phyloP scores from a whole-genome alignment of 1,140 invertebrate species.

The Ips typographus region DNA sequence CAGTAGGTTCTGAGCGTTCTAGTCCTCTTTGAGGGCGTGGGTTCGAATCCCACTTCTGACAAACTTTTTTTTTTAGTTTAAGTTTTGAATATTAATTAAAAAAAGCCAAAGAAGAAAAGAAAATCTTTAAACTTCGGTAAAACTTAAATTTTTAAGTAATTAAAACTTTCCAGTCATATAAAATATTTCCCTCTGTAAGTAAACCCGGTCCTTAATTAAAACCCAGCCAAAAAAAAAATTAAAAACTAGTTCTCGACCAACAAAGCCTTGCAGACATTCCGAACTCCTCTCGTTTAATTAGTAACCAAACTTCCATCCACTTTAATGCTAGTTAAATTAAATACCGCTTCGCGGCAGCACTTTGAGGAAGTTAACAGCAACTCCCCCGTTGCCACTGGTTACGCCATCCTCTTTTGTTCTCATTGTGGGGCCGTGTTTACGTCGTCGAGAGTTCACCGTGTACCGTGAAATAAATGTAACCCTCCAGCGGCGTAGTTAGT shows the following conservation, averaged over 20 bases:
- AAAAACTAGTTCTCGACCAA: too few species aligned
- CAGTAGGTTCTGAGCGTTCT: slow-evolving; percentile 59
- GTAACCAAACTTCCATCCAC: background rate
- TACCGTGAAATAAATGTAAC: slow-evolving; percentile 21
- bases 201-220: too few species aligned
- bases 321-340: slow-evolving; percentile 34
- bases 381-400: slow-evolving; percentile 36
- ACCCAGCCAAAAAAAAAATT: too few species aligned
- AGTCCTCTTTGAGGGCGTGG: slow-evolving; percentile 83
- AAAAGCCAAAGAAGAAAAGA: too few species aligned
- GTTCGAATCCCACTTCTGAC: slow-evolving; percentile 88
- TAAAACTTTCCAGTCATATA: too few species aligned
- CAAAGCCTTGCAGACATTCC: too few species aligned
- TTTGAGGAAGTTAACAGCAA: slow-evolving; percentile 29
- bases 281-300: too few species aligned
- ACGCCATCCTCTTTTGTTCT: slow-evolving; percentile 47
- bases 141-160: too few species aligned
- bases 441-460: slow-evolving; percentile 30
- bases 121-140: too few species aligned
- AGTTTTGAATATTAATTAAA: too few species aligned
- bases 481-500: slow-evolving; percentile 25
- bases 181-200: too few species aligned
- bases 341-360: slow-evolving; percentile 37
- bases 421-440: slow-evolving; percentile 33
- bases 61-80: slow-evolving; percentile 40